Evolutionary conservation across 2,888 invertebrate genomes (phyloP).

Genomic region (Athrips mouffetella): DNA sequence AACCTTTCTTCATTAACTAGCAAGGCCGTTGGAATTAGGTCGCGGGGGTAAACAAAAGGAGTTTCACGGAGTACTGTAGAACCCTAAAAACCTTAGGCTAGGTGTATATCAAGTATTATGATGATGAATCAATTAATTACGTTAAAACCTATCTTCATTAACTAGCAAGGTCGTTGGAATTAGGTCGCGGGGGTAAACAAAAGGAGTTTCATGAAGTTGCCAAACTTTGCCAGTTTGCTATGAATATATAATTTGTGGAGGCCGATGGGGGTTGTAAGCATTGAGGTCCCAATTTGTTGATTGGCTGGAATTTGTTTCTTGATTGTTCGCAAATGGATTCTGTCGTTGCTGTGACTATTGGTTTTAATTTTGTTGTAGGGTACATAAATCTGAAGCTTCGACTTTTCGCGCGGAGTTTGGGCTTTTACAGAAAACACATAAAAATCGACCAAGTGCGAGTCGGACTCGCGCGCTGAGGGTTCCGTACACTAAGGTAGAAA

Average conservation of each 20-base stretch:
- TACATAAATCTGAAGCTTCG: too few relatives aligned
- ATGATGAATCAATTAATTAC: not conserved
- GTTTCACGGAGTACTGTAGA: too few relatives aligned
- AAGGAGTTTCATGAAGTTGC: not conserved
- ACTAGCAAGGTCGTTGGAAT: not conserved
- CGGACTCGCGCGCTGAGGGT: too few relatives aligned
- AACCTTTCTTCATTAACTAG: not conserved
- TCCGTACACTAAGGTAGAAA: too few relatives aligned
- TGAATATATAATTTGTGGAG: not conserved
- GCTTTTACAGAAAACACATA: too few relatives aligned
- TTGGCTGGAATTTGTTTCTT: not conserved
- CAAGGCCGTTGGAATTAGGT: not conserved
- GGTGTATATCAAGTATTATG: too few relatives aligned
- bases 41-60: not conserved
- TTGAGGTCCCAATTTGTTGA: not conserved
- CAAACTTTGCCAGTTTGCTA: not conserved
- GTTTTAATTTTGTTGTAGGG: too few relatives aligned
- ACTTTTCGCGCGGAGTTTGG: too few relatives aligned
- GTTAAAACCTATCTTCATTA: not conserved
- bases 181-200: not conserved
- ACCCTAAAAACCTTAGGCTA: too few relatives aligned
- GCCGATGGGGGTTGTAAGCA: not conserved
- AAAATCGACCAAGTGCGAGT: too few relatives aligned
- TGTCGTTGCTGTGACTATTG: too few relatives aligned
- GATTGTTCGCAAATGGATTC: not conserved